phyloP scores from a whole-genome alignment of 1,140 invertebrate genomes.

The Octopus sinensis region DNA sequence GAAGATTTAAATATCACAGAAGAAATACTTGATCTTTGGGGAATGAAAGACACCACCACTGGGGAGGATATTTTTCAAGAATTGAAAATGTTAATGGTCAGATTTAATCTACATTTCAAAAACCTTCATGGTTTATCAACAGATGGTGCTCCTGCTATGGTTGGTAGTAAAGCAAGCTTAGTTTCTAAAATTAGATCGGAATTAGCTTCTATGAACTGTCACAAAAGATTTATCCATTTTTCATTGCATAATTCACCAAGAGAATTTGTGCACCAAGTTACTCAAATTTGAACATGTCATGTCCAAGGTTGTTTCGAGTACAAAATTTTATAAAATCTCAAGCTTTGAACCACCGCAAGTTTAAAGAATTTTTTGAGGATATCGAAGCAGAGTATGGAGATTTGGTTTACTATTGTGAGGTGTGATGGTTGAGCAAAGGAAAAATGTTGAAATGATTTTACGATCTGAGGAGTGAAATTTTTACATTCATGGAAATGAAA shows the following conservation, averaged over 20 bases:
- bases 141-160: not conserved
- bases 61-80: not conserved
- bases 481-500: no score
- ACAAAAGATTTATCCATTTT: not conserved
- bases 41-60: not conserved
- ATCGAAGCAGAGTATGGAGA: not conserved
- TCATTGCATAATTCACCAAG: not conserved
- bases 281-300: not conserved
- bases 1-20: not conserved
- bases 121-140: not conserved
- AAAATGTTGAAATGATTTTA: not conserved
- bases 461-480: not conserved
- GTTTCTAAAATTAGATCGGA: not conserved
- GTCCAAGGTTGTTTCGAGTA: not conserved
- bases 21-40: not conserved
- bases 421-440: not conserved
- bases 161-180: no score
- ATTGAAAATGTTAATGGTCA: not conserved
- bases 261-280: not conserved
- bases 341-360: not conserved
- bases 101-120: not conserved
- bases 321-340: not conserved
- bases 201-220: not conserved
- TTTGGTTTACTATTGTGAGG: conserved; percentile 1
- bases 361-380: not conserved